Conservation (phyloP, 1,140 invertebrate species). For the Drosophila albomicans region DNA sequence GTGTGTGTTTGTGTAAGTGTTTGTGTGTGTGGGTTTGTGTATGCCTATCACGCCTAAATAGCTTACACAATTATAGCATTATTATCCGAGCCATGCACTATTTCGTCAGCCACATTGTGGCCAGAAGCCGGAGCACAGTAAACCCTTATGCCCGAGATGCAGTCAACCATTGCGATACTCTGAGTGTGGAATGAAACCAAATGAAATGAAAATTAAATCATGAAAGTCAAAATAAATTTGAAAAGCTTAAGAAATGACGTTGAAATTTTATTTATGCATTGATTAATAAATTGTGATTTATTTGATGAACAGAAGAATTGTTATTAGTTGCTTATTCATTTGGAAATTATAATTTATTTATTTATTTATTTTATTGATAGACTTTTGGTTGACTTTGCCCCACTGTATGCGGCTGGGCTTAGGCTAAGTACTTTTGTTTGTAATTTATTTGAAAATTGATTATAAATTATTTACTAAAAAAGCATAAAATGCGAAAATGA, state of each 20-base stretch:
- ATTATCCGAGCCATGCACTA: constrained; percentile 50
- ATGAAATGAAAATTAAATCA: background rate
- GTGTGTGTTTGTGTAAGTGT: constrained; percentile 12
- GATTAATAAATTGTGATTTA: too few relatives aligned
- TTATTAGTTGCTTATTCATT: background rate
- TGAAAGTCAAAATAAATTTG: constrained; percentile 15
- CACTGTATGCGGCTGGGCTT: constrained; percentile 38
- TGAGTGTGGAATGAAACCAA: background rate
- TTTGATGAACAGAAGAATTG: background rate
- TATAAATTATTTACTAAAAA: constrained; percentile 77
- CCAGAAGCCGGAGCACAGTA: constrained; percentile 10
- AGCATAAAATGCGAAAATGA: constrained; percentile 41
- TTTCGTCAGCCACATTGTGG: constrained; percentile 30
- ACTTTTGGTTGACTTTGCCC: constrained; percentile 12
- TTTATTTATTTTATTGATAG: constrained; percentile 20
- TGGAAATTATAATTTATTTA: constrained; percentile 15
- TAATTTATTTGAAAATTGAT: constrained; percentile 79
- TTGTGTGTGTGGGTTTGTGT: constrained; percentile 37
- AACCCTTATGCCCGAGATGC: background rate
- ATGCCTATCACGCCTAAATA: constrained; percentile 60
- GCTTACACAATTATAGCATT: constrained; percentile 67
- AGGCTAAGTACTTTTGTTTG: constrained; percentile 67
- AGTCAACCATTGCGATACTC: background rate
- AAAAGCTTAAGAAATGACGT: background rate
- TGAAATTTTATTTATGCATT: background rate